Evolutionary conservation across 2,113 vertebrate species (phyloP), one percentile per base, ranked within the genome.

Genomic region (Saguinus imperator): DNA sequence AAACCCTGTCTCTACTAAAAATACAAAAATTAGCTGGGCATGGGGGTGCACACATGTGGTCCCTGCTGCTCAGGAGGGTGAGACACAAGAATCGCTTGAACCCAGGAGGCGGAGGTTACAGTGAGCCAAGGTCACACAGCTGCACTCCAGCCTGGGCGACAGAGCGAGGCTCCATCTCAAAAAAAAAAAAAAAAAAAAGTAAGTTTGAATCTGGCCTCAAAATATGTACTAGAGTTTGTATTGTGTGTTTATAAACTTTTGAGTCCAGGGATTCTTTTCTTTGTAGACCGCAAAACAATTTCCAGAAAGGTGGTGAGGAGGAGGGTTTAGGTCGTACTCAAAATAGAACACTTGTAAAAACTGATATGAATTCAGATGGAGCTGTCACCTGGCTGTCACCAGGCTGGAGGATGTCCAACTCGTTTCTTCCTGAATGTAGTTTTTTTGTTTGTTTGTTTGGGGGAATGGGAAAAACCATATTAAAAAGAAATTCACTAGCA

Each of bases 141-240:
- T 18, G 66, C 66, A 68, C 32, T 68, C 32, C 16, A 68, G 66
- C 66, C 32, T 68, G 66, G 66, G 32, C 3, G 14, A 68, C 2
- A 35, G 66, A 68, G 16, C 0, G 0, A 68, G 66, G 16, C 32
- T 18, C 66, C 32, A 35, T 17, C 66, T 68, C 32, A 66, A 64
- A 64, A 68, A 68, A 66, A 66, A 32, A 32, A 66, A 58, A 58
- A 35, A 12, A n/a, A n/a, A n/a, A n/a, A n/a, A n/a, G 12, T 29
- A 16, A 75, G 79, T 80, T 82, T 68, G 64, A 73, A 66, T 88
- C 64, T 91, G 77, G 37, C 68, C 92, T 92, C 72, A 92, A 92
- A 89, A 80, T 45, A 40, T 29, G 32, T 61, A 4, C 75, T 64
- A 70, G 81, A 57, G 73, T 89, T 84, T 86, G 50, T 75, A 50